Evolutionary conservation across 2,797 vertebrate genomes (phyloP).

Genomic region (Acanthurus tractus): DNA sequence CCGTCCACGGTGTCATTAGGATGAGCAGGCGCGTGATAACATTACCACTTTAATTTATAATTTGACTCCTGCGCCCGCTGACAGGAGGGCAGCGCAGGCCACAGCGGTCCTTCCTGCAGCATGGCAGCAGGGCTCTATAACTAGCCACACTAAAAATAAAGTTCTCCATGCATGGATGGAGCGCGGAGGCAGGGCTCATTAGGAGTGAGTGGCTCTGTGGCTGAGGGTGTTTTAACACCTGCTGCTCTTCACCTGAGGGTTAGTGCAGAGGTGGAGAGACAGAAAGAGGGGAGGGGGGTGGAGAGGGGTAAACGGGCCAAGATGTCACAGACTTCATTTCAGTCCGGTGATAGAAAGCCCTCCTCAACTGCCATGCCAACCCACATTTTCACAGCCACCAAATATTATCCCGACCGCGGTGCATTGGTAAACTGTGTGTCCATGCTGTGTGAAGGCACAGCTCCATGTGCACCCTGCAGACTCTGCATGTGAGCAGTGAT

Average conservation of each 20-base stretch:
- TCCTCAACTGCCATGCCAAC: slow-evolving; percentile 75
- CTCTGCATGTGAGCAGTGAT: slow-evolving; percentile 67
- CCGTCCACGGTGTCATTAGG: slow-evolving; percentile 41
- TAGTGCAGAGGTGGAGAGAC: slow-evolving; percentile 73
- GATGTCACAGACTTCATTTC: slow-evolving; percentile 82
- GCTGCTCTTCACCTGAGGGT: slow-evolving; percentile 84
- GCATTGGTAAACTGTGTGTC: slow-evolving; percentile 50
- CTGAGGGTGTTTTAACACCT: slow-evolving; percentile 88
- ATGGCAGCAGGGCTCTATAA: slow-evolving; percentile 86
- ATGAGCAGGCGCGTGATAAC: slow-evolving; percentile 58
- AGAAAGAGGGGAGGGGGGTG: slow-evolving; percentile 16
- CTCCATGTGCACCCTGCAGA: slow-evolving; percentile 38
- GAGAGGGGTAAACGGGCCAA: slow-evolving; percentile 55
- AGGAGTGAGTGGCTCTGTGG: slow-evolving; percentile 81
- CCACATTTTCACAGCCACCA: slow-evolving; percentile 75
- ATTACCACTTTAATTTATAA: slow-evolving; percentile 69
- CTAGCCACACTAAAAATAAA: slow-evolving; percentile 89
- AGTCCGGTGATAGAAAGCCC: slow-evolving; percentile 75
- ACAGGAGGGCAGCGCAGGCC: slow-evolving; percentile 62
- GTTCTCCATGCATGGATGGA: slow-evolving; percentile 73
- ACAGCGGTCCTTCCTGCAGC: slow-evolving; percentile 46
- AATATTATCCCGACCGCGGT: slow-evolving; percentile 58
- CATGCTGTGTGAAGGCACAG: slow-evolving; percentile 51
- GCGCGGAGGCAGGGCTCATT: slow-evolving; percentile 79
- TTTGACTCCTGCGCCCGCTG: slow-evolving; percentile 54